These are phyloP conservation scores for Cryptocheilus praepositus DNA, from an alignment of 2,888 invertebrate species.

Conservation along the genomic window DNA sequence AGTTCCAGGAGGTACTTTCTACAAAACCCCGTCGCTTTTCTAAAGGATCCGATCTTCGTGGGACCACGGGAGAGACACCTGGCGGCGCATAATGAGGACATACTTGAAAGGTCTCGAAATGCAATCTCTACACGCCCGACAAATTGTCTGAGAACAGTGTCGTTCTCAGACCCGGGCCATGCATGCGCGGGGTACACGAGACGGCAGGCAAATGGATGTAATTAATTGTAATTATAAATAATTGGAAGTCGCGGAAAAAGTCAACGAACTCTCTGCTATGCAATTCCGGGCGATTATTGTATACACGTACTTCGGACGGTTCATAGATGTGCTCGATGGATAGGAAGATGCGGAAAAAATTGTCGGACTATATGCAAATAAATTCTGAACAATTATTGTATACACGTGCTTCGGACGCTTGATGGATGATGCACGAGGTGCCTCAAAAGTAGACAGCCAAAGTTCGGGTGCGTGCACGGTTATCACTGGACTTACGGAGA, in stretches of 20 bases:
- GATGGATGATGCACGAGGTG: too few species aligned
- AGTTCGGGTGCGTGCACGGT: too few species aligned
- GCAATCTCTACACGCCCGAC: constrained; percentile 40
- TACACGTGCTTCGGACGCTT: too few species aligned
- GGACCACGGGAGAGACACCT: constrained; percentile 27
- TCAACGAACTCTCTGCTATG: too few species aligned
- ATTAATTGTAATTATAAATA: constrained; percentile 56
- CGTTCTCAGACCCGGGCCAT: constrained; percentile 44
- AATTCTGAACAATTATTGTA: too few species aligned
- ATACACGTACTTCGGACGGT: too few species aligned
- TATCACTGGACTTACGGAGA: too few species aligned
- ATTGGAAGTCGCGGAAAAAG: constrained; percentile 33
- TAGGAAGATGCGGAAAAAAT: constrained; percentile 4
- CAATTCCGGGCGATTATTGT: too few species aligned
- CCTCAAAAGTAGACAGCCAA: too few species aligned
- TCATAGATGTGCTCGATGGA: too few species aligned
- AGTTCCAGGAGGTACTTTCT: constrained; percentile 33
- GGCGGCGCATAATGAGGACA: constrained; percentile 46
- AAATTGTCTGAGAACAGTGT: constrained; percentile 62
- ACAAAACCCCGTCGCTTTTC: constrained; percentile 38
- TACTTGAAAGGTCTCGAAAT: constrained; percentile 41
- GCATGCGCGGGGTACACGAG: background rate
- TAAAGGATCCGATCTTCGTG: constrained; percentile 24
- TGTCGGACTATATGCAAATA: too few species aligned
- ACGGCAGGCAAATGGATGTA: constrained; percentile 29